phyloP scores from a whole-genome alignment of 2,797 vertebrate genomes.

The Poeciliopsis infans region DNA sequence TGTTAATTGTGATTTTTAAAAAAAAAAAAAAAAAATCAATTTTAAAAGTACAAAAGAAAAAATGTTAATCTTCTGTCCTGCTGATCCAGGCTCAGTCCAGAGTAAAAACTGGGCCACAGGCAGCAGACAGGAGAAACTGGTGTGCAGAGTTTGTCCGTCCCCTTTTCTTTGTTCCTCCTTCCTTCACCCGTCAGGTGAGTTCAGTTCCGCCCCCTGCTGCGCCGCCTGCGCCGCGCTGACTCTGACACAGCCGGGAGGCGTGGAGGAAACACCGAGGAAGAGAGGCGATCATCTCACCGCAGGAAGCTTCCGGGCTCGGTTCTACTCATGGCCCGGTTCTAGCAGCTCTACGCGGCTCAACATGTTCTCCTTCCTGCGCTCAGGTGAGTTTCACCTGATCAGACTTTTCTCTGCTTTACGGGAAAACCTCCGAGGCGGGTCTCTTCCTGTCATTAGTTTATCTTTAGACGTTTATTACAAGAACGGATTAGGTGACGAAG shows the following conservation, averaged over 20 bases:
- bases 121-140: background rate
- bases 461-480: background rate
- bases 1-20: background rate
- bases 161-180: background rate
- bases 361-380: slow-evolving; percentile 2
- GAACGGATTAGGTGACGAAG: background rate
- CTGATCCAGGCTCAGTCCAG: background rate
- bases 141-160: background rate
- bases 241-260: background rate
- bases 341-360: background rate
- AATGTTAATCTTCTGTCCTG: background rate
- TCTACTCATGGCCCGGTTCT: background rate
- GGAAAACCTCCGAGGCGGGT: background rate
- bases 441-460: background rate
- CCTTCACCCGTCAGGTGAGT: background rate
- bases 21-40: no score
- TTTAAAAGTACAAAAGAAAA: no score
- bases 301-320: background rate
- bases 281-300: background rate
- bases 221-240: background rate
- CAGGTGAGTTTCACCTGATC: background rate
- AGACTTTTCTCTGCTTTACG: background rate
- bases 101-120: background rate
- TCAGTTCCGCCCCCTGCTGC: background rate
- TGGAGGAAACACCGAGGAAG: background rate